phyloP scores from a whole-genome alignment of 1,140 invertebrate species.

The Cyclina sinensis region DNA sequence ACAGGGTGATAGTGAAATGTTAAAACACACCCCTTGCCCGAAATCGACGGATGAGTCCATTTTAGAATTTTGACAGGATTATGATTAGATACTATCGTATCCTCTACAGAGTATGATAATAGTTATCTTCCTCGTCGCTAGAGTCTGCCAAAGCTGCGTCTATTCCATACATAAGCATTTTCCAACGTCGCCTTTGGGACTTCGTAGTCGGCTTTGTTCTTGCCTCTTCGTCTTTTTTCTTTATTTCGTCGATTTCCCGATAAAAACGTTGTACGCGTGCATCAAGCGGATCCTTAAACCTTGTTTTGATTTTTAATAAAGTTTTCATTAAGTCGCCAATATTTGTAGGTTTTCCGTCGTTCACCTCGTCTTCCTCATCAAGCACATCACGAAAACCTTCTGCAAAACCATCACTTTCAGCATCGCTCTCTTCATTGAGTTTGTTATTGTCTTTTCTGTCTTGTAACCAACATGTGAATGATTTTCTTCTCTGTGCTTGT shows the following conservation, averaged over 20 bases:
- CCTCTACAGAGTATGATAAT: slow-evolving; percentile 30
- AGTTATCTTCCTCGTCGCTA: slow-evolving; percentile 52
- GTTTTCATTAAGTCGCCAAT: slow-evolving; percentile 57
- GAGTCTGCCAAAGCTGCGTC: slow-evolving; percentile 51
- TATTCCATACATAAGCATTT: slow-evolving; percentile 43
- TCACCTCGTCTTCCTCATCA: background rate
- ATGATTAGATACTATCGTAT: too few relatives aligned
- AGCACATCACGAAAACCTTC: background rate
- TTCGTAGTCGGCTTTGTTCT: background rate
- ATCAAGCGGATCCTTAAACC: slow-evolving; percentile 47
- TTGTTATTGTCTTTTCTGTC: slow-evolving; percentile 13
- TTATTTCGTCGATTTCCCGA: slow-evolving; percentile 37
- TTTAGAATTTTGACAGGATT: too few relatives aligned
- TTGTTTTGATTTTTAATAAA: slow-evolving; percentile 46
- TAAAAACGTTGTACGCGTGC: slow-evolving; percentile 23
- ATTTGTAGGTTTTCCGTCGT: slow-evolving; percentile 30
- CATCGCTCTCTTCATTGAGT: background rate
- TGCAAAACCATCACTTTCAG: background rate
- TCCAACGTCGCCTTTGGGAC: slow-evolving; percentile 31
- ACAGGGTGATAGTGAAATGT: too few relatives aligned
- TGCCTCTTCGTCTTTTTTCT: background rate
- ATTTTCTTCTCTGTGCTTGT: slow-evolving; percentile 38
- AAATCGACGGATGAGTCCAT: too few relatives aligned
- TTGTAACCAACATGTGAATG: slow-evolving; percentile 49
- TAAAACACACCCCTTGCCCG: too few relatives aligned